These are phyloP conservation scores for Corythoichthys haematopterus DNA, from an alignment of 2,113 vertebrate genomes.

Conservation along the genomic window DNA sequence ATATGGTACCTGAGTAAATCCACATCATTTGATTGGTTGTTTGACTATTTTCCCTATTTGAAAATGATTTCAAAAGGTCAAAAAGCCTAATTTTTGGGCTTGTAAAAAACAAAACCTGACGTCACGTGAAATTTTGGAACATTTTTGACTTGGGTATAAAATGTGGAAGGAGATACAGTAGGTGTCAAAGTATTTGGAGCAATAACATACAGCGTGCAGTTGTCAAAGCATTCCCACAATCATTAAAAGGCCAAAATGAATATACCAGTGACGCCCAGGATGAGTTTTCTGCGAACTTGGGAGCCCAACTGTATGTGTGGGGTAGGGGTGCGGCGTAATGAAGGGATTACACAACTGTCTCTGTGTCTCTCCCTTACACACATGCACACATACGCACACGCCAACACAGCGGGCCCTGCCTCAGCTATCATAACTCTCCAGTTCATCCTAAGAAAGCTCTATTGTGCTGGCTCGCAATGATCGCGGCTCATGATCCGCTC, in stretches of 20 bases:
- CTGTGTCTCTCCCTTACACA: slow-evolving; percentile 15
- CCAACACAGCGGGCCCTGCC: slow-evolving; percentile 29
- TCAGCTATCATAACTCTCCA: slow-evolving; percentile 56
- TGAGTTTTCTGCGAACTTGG: background rate
- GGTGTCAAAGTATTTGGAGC: too few species aligned
- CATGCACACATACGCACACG: slow-evolving; percentile 23
- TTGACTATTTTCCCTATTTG: too few species aligned
- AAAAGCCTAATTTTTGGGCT: too few species aligned
- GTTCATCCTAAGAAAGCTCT: slow-evolving; percentile 45
- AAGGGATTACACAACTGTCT: slow-evolving; percentile 58
- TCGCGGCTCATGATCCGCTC: slow-evolving; percentile 44
- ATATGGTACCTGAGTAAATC: too few species aligned
- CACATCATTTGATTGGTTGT: too few species aligned
- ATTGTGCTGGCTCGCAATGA: slow-evolving; percentile 53
- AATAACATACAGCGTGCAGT: too few species aligned
- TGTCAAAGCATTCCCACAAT: background rate
- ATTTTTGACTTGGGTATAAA: too few species aligned
- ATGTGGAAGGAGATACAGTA: too few species aligned
- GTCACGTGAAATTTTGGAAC: too few species aligned
- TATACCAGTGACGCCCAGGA: background rate
- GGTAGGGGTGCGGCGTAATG: slow-evolving; percentile 20
- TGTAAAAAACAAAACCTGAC: too few species aligned
- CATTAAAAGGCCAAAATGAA: background rate
- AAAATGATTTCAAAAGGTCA: too few species aligned
- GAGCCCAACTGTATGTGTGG: slow-evolving; percentile 1